phyloP scores from a whole-genome alignment of 2,113 vertebrate genomes.

The Ivindomyrus marchei region DNA sequence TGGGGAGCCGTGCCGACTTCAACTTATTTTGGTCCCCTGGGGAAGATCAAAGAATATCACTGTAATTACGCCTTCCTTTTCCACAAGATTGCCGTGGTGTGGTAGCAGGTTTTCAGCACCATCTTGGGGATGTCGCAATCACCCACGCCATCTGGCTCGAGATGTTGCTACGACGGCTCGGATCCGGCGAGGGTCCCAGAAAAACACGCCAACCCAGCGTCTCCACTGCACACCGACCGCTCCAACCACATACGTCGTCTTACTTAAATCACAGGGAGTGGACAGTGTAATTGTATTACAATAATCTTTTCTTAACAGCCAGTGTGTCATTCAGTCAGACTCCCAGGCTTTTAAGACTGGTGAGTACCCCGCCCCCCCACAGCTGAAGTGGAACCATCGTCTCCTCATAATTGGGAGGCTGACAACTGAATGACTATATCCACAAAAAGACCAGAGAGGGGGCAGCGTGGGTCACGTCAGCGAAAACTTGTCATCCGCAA shows the following conservation, averaged over 20 bases:
- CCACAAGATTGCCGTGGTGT: conserved; percentile 10
- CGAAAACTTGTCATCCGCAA: not conserved
- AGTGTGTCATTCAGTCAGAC: not conserved
- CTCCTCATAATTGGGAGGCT: not conserved
- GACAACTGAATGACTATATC: not conserved
- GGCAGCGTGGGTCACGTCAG: not conserved
- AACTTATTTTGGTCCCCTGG: conserved; percentile 1
- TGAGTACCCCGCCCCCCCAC: not conserved
- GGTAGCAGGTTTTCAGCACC: conserved; percentile 15
- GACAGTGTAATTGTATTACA: not conserved
- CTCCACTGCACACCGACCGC: not conserved
- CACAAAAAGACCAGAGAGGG: not conserved
- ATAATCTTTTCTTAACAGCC: not conserved
- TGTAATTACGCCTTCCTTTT: conserved; percentile 13
- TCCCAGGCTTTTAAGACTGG: not conserved
- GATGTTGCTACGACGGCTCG: not conserved
- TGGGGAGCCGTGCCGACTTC: not conserved
- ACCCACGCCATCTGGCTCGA: conserved; percentile 1
- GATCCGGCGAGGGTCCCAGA: not conserved
- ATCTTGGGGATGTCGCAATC: conserved; percentile 15
- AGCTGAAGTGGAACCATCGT: not conserved
- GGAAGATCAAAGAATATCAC: conserved; percentile 12
- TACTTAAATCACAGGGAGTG: not conserved
- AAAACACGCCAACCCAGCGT: not conserved
- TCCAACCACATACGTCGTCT: not conserved